These are phyloP conservation scores for Phaonia tiefii DNA, from an alignment of 2,888 invertebrate genomes.

Conservation along the genomic window DNA sequence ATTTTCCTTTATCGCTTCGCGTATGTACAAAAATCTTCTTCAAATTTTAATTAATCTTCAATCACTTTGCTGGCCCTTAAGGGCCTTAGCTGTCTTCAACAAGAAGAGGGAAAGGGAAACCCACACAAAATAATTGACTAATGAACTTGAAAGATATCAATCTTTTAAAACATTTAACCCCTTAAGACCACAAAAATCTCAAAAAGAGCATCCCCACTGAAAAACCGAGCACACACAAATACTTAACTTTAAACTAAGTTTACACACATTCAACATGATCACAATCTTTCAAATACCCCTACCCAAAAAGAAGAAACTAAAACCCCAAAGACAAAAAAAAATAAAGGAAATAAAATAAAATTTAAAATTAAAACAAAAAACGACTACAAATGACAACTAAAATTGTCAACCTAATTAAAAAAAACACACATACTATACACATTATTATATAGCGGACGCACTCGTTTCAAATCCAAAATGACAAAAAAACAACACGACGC, in stretches of 20 bases:
- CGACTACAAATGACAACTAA: slow-evolving; percentile 49
- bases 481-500: not conserved
- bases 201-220: slow-evolving; percentile 36
- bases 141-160: slow-evolving; percentile 68
- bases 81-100: slow-evolving; percentile 2
- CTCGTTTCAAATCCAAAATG: too few relatives aligned
- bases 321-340: slow-evolving; percentile 12
- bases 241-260: slow-evolving; percentile 21
- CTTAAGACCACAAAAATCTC: slow-evolving; percentile 60
- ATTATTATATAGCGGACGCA: not conserved
- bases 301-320: not conserved
- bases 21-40: too few relatives aligned
- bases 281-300: not conserved
- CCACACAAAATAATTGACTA: slow-evolving; percentile 64
- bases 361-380: slow-evolving; percentile 51
- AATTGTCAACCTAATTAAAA: slow-evolving; percentile 67
- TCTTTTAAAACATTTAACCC: slow-evolving; percentile 65
- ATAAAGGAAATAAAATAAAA: slow-evolving; percentile 41
- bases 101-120: slow-evolving; percentile 13
- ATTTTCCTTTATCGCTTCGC: too few relatives aligned
- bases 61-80: not conserved
- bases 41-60: slow-evolving; percentile 5
- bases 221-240: slow-evolving; percentile 39
- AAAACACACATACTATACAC: slow-evolving; percentile 13
- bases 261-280: not conserved